Evolutionary conservation across 2,113 vertebrate genomes (phyloP).

Genomic region (Peucedramus taeniatus): DNA sequence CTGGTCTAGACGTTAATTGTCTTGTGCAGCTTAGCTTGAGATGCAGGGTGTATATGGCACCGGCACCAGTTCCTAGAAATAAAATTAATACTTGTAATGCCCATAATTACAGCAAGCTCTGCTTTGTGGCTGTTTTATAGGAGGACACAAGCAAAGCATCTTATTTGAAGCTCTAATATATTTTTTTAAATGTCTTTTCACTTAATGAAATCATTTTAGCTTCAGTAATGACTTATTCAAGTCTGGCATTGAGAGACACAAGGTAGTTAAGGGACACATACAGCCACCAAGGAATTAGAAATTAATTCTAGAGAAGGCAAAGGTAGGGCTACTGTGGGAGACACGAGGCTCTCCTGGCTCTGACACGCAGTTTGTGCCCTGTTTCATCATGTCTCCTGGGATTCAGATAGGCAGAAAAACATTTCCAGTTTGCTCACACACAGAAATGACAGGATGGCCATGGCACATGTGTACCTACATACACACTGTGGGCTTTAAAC

Average conservation of each 20-base stretch:
- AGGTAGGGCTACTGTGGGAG: not conserved
- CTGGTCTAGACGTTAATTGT: not conserved
- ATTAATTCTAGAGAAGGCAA: not conserved
- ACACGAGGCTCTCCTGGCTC: not conserved
- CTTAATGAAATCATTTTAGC: conserved; percentile 34
- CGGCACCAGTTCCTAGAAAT: conserved; percentile 32
- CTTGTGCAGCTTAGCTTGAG: not conserved
- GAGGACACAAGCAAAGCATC: conserved; percentile 33
- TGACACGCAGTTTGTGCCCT: not conserved
- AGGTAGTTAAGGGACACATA: not conserved
- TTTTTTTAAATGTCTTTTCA: conserved; percentile 31
- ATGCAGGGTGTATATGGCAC: not conserved
- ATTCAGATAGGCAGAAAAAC: not conserved
- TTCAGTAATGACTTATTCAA: conserved; percentile 47
- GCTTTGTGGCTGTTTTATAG: conserved; percentile 49
- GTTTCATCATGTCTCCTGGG: accelerated
- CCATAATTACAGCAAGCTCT: conserved; percentile 36
- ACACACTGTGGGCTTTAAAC: not conserved
- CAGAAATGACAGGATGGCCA: not conserved
- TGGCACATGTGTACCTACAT: too few species aligned
- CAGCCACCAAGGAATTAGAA: not conserved
- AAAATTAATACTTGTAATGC: conserved; percentile 41
- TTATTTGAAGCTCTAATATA: conserved; percentile 54
- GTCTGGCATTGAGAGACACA: conserved; percentile 14
- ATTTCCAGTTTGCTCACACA: not conserved